phyloP scores from a whole-genome alignment of 2,888 invertebrate genomes.

The Ochropacha duplaris region DNA sequence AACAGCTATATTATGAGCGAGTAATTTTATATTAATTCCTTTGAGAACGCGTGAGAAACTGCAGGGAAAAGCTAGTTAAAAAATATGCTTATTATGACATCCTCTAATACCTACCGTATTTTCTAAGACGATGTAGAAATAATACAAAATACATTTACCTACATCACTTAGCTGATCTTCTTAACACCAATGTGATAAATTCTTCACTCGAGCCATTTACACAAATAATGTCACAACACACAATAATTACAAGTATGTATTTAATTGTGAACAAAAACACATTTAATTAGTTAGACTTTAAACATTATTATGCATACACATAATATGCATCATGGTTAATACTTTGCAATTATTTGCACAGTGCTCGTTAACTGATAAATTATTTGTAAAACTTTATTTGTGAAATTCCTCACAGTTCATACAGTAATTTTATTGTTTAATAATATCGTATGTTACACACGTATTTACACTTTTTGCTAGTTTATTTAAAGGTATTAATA shows the following conservation, averaged over 20 bases:
- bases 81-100: not conserved
- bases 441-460: not conserved
- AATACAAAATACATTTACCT: too few relatives aligned
- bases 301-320: too few relatives aligned
- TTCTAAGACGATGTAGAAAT: too few relatives aligned
- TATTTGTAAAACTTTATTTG: not conserved
- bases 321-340: constrained; percentile 31
- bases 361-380: not conserved
- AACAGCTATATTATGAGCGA: too few relatives aligned
- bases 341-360: constrained; percentile 42
- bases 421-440: not conserved
- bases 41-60: too few relatives aligned
- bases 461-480: not conserved
- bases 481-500: not conserved
- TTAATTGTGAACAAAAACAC: not conserved
- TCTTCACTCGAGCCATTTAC: not conserved
- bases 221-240: not conserved
- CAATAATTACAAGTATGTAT: not conserved
- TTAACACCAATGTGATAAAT: too few relatives aligned
- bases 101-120: too few relatives aligned
- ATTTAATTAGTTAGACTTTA: not conserved
- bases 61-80: too few relatives aligned
- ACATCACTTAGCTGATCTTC: too few relatives aligned
- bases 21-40: too few relatives aligned
- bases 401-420: not conserved